phyloP scores from a whole-genome alignment of 2,888 invertebrate species.

The Amphipoea lucens region DNA sequence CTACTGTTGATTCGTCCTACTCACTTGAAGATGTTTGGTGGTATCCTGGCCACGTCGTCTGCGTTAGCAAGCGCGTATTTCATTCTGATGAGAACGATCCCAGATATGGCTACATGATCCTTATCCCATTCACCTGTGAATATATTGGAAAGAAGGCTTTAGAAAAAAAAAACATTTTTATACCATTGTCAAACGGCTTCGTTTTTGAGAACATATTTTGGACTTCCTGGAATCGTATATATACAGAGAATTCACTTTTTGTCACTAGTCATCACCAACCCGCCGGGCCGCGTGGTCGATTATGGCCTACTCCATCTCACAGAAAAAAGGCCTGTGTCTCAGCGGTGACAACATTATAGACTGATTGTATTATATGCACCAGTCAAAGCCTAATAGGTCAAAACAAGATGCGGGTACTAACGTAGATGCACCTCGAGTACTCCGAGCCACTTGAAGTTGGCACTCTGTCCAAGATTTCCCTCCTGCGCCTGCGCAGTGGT shows the following conservation, averaged over 20 bases:
- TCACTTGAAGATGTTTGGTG: slow-evolving; percentile 69
- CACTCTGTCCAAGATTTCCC: slow-evolving; percentile 25
- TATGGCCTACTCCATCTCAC: background rate
- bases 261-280: background rate
- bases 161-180: background rate
- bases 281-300: background rate
- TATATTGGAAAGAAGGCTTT: too few relatives aligned
- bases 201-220: background rate
- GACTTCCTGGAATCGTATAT: background rate
- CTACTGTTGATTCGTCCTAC: slow-evolving; percentile 8
- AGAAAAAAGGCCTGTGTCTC: background rate
- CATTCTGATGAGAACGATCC: slow-evolving; percentile 75
- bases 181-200: background rate
- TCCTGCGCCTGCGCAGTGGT: slow-evolving; percentile 3
- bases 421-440: slow-evolving; percentile 65
- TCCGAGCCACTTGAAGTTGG: slow-evolving; percentile 31
- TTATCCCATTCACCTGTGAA: slow-evolving; percentile 30
- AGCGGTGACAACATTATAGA: too few relatives aligned
- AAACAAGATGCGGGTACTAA: slow-evolving; percentile 60
- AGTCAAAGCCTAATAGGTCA: background rate
- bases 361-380: too few relatives aligned
- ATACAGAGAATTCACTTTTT: background rate
- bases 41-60: slow-evolving; percentile 24
- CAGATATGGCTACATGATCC: slow-evolving; percentile 74
- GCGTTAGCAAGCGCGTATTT: slow-evolving; percentile 57